Evolutionary conservation across 2,113 vertebrate species (phyloP).

Genomic region (Alethe diademata): DNA sequence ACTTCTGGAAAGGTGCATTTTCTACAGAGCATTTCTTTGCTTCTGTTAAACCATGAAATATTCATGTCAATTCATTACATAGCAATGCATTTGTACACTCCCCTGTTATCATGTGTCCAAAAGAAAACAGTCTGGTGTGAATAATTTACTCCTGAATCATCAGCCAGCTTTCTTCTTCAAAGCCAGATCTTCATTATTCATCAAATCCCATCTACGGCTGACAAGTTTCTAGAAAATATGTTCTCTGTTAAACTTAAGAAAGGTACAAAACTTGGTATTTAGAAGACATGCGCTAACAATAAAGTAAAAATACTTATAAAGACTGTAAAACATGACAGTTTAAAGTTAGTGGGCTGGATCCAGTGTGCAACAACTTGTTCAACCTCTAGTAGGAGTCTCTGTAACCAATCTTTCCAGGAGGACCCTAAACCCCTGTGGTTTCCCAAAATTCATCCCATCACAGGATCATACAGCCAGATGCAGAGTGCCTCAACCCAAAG

Average conservation of each 20-base stretch:
- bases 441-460: background rate
- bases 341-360: background rate
- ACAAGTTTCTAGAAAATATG: background rate
- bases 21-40: background rate
- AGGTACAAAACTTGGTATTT: background rate
- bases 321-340: background rate
- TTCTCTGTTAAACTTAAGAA: background rate
- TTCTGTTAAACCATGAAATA: constrained; percentile 18
- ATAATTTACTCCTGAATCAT: constrained; percentile 37
- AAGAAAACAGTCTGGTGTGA: constrained; percentile 16
- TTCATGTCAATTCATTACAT: constrained; percentile 16
- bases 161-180: background rate
- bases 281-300: background rate
- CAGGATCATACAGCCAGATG: background rate
- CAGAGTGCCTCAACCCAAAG: background rate
- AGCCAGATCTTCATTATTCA: background rate
- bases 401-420: background rate
- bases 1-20: background rate
- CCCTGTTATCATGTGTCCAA: constrained; percentile 12
- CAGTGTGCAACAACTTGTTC: background rate
- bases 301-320: background rate
- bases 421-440: background rate
- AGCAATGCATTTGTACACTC: constrained; percentile 1
- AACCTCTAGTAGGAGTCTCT: background rate
- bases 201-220: background rate